Evolutionary conservation across 2,113 vertebrate species (phyloP), one percentile per base, ranked within the genome.

Genomic region (Upupa epops): DNA sequence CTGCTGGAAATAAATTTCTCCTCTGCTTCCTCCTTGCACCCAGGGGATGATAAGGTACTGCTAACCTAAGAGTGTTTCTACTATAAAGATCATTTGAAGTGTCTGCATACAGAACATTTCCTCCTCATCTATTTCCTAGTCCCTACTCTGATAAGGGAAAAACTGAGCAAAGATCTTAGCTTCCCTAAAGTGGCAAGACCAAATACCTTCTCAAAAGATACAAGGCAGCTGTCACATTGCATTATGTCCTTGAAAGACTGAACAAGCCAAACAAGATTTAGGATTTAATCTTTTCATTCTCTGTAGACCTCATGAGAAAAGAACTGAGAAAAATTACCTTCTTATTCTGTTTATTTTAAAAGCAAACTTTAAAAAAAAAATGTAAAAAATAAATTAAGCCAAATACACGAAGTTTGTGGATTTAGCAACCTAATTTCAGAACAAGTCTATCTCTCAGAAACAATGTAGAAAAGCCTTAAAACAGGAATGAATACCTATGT

Each of bases 151-250:
- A 48, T 65, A 61, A 74, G 1, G 15, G 31, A 71, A 42, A 31
- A 69, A 70, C 13, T 15, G 19, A 68, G 37, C 12, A 45, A 75
- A 78, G 42, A 95, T 29, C 18, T 7, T 25, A 89, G 49, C 13
- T 84, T 87, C 20, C 26, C 25, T 13, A 32, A 81, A 90, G 25
- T 42, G 48, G 58, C 65, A 81, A 66, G 56, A 86, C 65, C 56
- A 86, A 93, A 81, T 77, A 77, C 58, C 60, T 93, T 76, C 42
- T 92, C 52, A 84, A 64, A 89, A 78, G 42, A 78, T 59, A 42
- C 89, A 91, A 83, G n/a, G n/a, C 55, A 10, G 29, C 22, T 91
- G 54, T 86, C 77, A 74, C 42, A 78, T 32, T 22, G 66, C 14
- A 86, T 83, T 76, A 61, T 6, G 16, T 46, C 26, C n/a, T 66